A percentile compares a stretch with the other conserved stretches of the same genome.
Evolutionary conservation across 2,113 vertebrate genomes (phyloP).

Genomic region (Ptilorrhoa leucosticta): DNA sequence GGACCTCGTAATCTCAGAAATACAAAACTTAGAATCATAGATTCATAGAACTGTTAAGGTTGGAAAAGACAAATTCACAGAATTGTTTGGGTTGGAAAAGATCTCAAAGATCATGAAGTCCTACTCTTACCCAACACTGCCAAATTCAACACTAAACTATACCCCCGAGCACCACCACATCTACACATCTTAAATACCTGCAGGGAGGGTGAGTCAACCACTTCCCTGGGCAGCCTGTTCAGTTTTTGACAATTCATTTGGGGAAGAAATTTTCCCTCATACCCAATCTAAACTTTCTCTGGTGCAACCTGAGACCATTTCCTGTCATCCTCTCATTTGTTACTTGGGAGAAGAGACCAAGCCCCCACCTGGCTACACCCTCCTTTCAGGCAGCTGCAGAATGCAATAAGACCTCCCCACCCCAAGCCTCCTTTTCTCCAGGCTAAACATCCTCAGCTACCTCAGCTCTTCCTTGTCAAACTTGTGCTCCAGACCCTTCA

Average conservation of each 20-base stretch:
- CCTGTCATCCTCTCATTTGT: neutral
- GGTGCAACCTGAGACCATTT: neutral
- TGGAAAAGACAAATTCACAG: neutral
- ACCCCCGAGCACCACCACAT: neutral
- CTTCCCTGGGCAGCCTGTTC: neutral
- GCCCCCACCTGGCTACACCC: neutral
- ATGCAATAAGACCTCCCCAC: rapidly evolving
- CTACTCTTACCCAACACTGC: neutral
- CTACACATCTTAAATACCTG: neutral
- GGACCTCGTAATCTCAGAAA: neutral
- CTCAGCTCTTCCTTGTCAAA: neutral
- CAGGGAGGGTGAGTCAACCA: neutral
- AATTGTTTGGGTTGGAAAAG: neutral
- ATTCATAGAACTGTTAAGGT: neutral
- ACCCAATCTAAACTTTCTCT: neutral
- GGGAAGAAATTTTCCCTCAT: neutral
- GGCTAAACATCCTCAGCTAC: neutral
- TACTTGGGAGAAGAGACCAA: neutral
- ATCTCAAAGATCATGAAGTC: neutral
- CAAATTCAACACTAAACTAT: neutral
- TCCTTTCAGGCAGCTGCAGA: neutral
- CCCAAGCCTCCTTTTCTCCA: neutral
- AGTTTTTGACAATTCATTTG: neutral
- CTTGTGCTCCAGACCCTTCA: neutral
- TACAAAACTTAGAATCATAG: neutral